Evolutionary conservation across 1,140 invertebrate species (phyloP).

Genomic region (Achatina immaculata): DNA sequence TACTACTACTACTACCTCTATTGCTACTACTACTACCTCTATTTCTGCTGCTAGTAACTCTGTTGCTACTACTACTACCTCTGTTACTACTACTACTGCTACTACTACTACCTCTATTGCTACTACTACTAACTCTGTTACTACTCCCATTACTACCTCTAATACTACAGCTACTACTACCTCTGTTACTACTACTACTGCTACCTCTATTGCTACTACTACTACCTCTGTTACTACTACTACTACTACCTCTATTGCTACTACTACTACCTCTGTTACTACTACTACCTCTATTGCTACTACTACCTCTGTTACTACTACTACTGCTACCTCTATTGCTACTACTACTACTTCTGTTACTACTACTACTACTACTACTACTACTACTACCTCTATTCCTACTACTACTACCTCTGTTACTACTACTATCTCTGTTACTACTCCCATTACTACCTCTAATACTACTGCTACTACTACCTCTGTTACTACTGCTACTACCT

Average conservation of each 20-base stretch:
- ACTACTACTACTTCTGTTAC: background rate
- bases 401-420: constrained; percentile 9
- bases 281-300: constrained; percentile 15
- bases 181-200: constrained; percentile 22
- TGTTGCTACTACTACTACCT: constrained; percentile 36
- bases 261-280: constrained; percentile 30
- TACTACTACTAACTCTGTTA: background rate
- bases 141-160: too few species aligned
- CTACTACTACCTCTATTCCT: background rate
- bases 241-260: constrained; percentile 28
- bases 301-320: constrained; percentile 11
- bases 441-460: background rate
- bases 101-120: constrained; percentile 27
- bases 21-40: constrained; percentile 38
- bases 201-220: constrained; percentile 11
- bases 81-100: constrained; percentile 27
- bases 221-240: constrained; percentile 12
- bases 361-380: constrained; percentile 8
- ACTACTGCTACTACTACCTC: background rate
- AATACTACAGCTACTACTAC: background rate
- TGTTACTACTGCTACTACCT: background rate
- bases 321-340: background rate
- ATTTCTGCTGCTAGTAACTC: background rate
- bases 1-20: background rate
- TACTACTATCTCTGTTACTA: constrained; percentile 29